phyloP scores from a whole-genome alignment of 2,888 invertebrate genomes.

The Amiota minor region DNA sequence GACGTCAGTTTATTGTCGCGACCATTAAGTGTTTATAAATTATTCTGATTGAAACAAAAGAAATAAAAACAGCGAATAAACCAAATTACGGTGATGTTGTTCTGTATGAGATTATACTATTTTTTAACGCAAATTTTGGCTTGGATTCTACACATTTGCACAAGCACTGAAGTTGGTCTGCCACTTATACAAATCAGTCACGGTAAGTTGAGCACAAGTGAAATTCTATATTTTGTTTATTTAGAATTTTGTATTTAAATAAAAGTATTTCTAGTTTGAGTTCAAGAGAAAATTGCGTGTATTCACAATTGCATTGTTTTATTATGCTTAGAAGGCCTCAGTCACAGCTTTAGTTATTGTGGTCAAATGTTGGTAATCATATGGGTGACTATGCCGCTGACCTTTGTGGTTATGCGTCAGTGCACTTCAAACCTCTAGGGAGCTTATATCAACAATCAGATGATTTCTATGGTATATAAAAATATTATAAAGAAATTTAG shows the following conservation, averaged over 20 bases:
- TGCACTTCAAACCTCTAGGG: constrained; percentile 32
- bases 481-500: constrained; percentile 49
- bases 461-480: no score
- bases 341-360: constrained; percentile 23
- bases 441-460: no score
- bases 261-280: background rate
- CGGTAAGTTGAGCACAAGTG: constrained; percentile 64
- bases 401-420: constrained; percentile 64
- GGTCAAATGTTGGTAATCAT: constrained; percentile 40
- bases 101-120: constrained; percentile 35
- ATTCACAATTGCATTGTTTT: constrained; percentile 16
- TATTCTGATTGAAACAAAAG: constrained; percentile 31
- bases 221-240: constrained; percentile 6
- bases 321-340: background rate
- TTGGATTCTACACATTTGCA: constrained; percentile 42
- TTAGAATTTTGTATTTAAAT: background rate
- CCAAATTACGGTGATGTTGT: constrained; percentile 38
- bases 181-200: constrained; percentile 72
- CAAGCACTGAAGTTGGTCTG: constrained; percentile 57
- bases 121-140: constrained; percentile 48
- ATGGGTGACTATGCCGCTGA: constrained; percentile 51
- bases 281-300: background rate
- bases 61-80: background rate
- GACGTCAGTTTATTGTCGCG: constrained; percentile 4
- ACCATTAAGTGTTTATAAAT: constrained; percentile 40